Evolutionary conservation across 2,797 vertebrate species (phyloP).

Genomic region (Manis pentadactyla): DNA sequence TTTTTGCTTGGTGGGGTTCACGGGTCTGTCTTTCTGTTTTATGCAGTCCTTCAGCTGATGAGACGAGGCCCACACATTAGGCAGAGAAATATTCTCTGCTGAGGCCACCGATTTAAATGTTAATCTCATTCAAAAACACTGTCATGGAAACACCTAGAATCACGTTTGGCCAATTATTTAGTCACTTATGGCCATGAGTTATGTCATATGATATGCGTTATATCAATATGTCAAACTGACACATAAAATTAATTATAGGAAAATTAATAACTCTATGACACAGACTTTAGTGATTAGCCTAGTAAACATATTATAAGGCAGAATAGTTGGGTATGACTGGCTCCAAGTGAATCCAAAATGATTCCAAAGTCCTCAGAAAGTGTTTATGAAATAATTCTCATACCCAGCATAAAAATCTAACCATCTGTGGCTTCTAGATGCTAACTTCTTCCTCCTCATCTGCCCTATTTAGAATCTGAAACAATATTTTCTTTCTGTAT

Average conservation of each 20-base stretch:
- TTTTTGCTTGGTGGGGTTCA: not conserved
- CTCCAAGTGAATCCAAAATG: not conserved
- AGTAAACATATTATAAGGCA: not conserved
- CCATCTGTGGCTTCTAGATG: no score
- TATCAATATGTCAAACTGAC: not conserved
- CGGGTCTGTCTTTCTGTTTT: not conserved
- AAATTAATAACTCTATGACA: fast-evolving
- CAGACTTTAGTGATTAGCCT: not conserved
- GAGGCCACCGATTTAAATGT: not conserved
- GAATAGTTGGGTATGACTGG: no score
- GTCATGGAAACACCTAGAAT: not conserved
- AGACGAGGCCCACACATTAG: not conserved
- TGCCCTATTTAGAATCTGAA: not conserved
- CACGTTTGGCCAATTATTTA: not conserved
- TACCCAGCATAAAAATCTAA: not conserved
- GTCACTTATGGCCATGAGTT: no score
- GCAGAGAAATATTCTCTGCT: no score
- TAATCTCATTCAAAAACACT: not conserved
- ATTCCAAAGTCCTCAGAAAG: not conserved
- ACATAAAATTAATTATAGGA: not conserved
- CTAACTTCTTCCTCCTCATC: no score
- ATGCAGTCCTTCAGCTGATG: not conserved
- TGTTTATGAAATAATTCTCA: not conserved
- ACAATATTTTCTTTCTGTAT: not conserved
- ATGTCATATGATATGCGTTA: no score